Evolutionary conservation across 1,140 invertebrate species (phyloP).

Genomic region (Apocrypta bakeri): DNA sequence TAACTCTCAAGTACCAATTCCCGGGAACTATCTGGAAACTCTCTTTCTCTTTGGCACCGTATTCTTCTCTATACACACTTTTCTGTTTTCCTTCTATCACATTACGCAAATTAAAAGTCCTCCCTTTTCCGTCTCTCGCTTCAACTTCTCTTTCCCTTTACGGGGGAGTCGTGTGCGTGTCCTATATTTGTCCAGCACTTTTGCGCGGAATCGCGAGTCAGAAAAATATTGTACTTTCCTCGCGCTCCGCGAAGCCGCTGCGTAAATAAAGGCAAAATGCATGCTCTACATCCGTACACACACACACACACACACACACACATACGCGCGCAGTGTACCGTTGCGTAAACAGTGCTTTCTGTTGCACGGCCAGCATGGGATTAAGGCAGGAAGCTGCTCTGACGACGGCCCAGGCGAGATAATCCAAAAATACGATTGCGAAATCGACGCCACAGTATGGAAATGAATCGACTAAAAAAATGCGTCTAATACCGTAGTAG

Average conservation of each 20-base stretch:
- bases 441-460: not conserved
- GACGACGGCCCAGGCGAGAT: not conserved
- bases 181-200: constrained; percentile 13
- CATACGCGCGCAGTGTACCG: not conserved
- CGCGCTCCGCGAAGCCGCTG: not conserved
- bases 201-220: not conserved
- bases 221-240: not conserved
- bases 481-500: constrained; percentile 1
- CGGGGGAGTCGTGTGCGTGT: not conserved
- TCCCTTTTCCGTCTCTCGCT: not conserved
- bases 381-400: not conserved
- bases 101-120: constrained; percentile 16
- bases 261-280: not conserved
- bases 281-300: too few relatives aligned
- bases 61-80: not conserved
- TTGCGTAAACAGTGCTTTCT: not conserved
- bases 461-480: constrained; percentile 22
- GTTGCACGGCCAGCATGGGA: not conserved
- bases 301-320: too few relatives aligned
- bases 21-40: not conserved
- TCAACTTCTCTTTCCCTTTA: not conserved
- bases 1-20: constrained; percentile 13
- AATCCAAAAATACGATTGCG: constrained; percentile 34
- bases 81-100: not conserved
- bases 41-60: too few relatives aligned